Evolutionary conservation across 2,888 invertebrate species (phyloP).

Genomic region (Argyresthia albistria): DNA sequence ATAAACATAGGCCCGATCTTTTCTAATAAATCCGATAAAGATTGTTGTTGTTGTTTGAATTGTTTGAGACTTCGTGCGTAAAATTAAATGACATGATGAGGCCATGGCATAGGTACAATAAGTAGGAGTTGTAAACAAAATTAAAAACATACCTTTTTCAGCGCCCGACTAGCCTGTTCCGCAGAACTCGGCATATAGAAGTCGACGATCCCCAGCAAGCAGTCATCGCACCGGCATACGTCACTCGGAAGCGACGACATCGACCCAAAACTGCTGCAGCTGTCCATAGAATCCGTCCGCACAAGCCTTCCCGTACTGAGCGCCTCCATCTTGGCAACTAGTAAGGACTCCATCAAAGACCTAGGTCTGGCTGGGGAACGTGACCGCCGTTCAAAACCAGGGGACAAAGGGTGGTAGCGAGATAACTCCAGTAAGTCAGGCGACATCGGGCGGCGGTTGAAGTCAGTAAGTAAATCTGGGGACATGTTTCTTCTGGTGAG

Average conservation of each 20-base stretch:
- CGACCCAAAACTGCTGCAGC: conserved; percentile 80
- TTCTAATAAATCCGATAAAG: no score
- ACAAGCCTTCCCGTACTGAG: conserved; percentile 74
- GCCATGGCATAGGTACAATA: no score
- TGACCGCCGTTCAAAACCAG: conserved; percentile 54
- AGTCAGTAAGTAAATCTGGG: conserved; percentile 54
- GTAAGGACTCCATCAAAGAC: conserved; percentile 85
- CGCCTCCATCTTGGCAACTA: conserved; percentile 87
- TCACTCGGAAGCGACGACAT: conserved; percentile 79
- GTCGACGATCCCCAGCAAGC: conserved; percentile 86
- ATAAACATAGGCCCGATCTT: no score
- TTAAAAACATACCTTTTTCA: conserved; percentile 74
- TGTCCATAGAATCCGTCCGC: conserved; percentile 84
- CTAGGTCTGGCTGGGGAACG: conserved; percentile 75
- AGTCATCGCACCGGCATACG: conserved; percentile 88
- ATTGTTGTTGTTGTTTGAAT: no score
- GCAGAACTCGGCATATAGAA: conserved; percentile 73
- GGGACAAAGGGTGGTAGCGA: conserved; percentile 47
- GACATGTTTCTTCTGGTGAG: conserved; percentile 41
- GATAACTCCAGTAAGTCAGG: conserved; percentile 41
- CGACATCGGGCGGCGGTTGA: conserved; percentile 45
- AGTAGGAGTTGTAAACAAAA: no score
- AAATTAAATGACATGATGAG: no score
- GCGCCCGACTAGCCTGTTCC: conserved; percentile 57
- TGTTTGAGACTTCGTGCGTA: no score